Evolutionary conservation across 2,797 vertebrate genomes (phyloP).

Genomic region (Megaceryle alcyon): DNA sequence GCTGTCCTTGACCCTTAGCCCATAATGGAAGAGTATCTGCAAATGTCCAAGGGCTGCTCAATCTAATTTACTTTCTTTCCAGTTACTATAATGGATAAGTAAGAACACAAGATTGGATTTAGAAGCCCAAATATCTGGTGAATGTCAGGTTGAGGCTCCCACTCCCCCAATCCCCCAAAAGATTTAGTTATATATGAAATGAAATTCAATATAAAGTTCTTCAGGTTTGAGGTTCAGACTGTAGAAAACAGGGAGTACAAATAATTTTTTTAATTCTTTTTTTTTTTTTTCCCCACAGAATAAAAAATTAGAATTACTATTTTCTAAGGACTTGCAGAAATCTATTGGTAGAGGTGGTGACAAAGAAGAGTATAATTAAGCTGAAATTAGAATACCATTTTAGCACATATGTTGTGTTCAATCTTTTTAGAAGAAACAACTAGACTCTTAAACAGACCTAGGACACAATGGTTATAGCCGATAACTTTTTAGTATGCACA

Average conservation of each 20-base stretch:
- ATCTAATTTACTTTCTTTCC: neutral
- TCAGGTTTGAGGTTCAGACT: neutral
- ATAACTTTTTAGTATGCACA: neutral
- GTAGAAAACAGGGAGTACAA: neutral
- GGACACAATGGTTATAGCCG: neutral
- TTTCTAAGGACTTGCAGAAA: neutral
- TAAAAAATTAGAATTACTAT: neutral
- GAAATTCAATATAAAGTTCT: neutral
- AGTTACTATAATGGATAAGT: neutral
- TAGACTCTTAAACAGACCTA: neutral
- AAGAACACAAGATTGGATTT: neutral
- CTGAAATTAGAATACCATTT: neutral
- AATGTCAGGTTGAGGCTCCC: neutral
- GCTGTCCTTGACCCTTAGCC: neutral
- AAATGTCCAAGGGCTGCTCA: neutral
- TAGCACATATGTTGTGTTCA: neutral
- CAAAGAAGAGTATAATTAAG: neutral
- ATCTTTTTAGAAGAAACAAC: neutral
- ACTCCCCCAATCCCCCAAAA: rapidly evolving
- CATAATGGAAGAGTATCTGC: neutral
- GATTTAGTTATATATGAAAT: neutral
- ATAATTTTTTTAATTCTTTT: neutral
- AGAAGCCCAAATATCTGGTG: neutral
- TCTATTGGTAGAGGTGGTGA: neutral
- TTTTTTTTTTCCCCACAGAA: neutral